Evolutionary conservation across 2,888 invertebrate species (phyloP).

Genomic region (Drosophila mettleri): DNA sequence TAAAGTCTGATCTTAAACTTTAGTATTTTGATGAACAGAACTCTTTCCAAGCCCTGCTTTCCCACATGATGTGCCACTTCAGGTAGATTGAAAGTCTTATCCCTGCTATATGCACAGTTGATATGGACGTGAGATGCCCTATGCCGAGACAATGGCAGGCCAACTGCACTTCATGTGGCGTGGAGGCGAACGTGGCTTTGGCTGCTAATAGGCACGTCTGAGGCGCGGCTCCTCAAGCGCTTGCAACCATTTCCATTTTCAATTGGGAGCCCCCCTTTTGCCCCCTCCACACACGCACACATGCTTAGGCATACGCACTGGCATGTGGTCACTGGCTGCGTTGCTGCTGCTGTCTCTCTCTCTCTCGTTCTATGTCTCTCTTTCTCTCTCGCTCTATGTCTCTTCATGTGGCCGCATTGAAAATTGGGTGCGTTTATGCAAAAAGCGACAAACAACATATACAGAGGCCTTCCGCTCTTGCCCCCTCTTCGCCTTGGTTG

Average conservation of each 20-base stretch:
- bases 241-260: conserved; percentile 57
- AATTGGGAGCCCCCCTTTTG: conserved; percentile 14
- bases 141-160: conserved; percentile 19
- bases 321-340: conserved; percentile 63
- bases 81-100: neutral
- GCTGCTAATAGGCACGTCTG: conserved; percentile 49
- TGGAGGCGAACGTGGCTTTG: neutral
- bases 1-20: no score
- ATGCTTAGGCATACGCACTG: conserved; percentile 61
- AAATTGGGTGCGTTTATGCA: conserved; percentile 79
- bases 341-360: conserved; percentile 20
- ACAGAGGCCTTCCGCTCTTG: conserved; percentile 23
- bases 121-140: neutral
- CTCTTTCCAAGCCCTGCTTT: neutral
- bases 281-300: conserved; percentile 1
- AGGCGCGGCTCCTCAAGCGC: conserved; percentile 68
- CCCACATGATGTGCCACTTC: neutral
- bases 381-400: conserved; percentile 22
- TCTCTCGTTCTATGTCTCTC: conserved; percentile 10
- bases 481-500: neutral
- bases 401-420: conserved; percentile 38
- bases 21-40: neutral
- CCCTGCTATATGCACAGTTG: neutral
- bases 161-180: conserved; percentile 55
- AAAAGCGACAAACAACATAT: conserved; percentile 69